These are phyloP conservation scores for Lamprotornis superbus DNA, from an alignment of 2,113 vertebrate species.

Conservation along the genomic window DNA sequence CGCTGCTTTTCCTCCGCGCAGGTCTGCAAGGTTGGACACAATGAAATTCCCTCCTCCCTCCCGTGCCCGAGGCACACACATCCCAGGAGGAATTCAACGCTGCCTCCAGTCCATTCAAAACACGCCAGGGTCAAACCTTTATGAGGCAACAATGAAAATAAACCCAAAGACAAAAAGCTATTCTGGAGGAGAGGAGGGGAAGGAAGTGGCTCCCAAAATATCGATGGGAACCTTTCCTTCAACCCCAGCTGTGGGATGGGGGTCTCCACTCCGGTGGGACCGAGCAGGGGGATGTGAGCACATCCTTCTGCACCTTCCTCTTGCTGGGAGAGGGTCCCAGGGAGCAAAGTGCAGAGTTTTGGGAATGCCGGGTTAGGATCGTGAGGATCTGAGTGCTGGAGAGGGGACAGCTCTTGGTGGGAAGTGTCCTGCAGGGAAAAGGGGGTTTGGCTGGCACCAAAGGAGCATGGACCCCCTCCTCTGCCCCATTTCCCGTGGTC, in stretches of 20 bases:
- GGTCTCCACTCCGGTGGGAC: not conserved
- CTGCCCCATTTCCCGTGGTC: not conserved
- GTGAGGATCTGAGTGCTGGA: not conserved
- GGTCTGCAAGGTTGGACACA: not conserved
- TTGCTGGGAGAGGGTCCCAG: not conserved
- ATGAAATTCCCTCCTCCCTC: not conserved
- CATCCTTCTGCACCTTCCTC: not conserved
- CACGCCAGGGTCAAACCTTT: not conserved
- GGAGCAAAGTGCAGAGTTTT: not conserved
- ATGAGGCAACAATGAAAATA: slow-evolving; percentile 16
- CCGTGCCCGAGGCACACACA: not conserved
- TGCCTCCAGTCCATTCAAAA: not conserved
- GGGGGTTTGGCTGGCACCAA: not conserved
- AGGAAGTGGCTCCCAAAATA: slow-evolving; percentile 3
- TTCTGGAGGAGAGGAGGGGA: not conserved
- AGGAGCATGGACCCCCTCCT: not conserved
- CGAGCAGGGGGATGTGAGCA: not conserved
- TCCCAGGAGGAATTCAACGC: not conserved
- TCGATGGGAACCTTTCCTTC: not conserved
- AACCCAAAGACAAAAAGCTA: slow-evolving; percentile 18
- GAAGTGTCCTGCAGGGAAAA: not conserved
- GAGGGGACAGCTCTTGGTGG: not conserved
- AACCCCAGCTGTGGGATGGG: not conserved
- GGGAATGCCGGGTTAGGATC: not conserved
- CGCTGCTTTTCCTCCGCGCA: not conserved